These are phyloP conservation scores for Resseliella maxima DNA, from an alignment of 2,888 invertebrate genomes.

Conservation along the genomic window DNA sequence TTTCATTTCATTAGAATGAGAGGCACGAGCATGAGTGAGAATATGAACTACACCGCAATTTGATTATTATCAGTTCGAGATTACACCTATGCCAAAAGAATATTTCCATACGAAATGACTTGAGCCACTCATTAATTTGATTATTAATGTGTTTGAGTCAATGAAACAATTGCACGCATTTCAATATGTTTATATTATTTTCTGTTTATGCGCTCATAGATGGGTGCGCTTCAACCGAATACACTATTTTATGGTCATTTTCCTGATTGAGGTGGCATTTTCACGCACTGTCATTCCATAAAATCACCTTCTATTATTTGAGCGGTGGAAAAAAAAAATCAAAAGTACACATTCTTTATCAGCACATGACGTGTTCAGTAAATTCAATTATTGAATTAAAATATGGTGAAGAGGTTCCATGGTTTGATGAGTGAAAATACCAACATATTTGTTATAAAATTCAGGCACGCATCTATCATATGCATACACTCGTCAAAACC, in stretches of 20 bases:
- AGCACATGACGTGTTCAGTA: slow-evolving; percentile 25
- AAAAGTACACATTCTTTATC: slow-evolving; percentile 27
- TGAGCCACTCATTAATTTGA: slow-evolving; percentile 10
- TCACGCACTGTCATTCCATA: not conserved
- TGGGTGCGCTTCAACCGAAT: slow-evolving; percentile 32
- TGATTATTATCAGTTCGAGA: slow-evolving; percentile 39
- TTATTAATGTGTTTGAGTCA: slow-evolving; percentile 43
- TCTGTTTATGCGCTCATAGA: not conserved
- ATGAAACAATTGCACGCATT: slow-evolving; percentile 53
- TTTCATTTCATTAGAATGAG: slow-evolving; percentile 1
- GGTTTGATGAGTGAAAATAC: not conserved
- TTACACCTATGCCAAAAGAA: slow-evolving; percentile 47
- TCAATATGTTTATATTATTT: not conserved
- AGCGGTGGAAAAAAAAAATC: not conserved
- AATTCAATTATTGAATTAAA: slow-evolving; percentile 25
- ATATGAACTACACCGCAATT: not conserved
- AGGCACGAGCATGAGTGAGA: not conserved
- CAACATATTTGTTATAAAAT: not conserved
- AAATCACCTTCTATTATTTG: not conserved
- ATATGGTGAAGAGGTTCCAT: not conserved
- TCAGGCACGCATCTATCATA: not conserved
- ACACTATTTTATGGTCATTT: slow-evolving; percentile 23
- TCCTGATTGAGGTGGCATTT: slow-evolving; percentile 35
- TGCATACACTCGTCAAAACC: not conserved
- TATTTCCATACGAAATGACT: not conserved